These are phyloP conservation scores for Herminia tarsipennalis DNA, from an alignment of 2,888 invertebrate genomes.

Conservation along the genomic window DNA sequence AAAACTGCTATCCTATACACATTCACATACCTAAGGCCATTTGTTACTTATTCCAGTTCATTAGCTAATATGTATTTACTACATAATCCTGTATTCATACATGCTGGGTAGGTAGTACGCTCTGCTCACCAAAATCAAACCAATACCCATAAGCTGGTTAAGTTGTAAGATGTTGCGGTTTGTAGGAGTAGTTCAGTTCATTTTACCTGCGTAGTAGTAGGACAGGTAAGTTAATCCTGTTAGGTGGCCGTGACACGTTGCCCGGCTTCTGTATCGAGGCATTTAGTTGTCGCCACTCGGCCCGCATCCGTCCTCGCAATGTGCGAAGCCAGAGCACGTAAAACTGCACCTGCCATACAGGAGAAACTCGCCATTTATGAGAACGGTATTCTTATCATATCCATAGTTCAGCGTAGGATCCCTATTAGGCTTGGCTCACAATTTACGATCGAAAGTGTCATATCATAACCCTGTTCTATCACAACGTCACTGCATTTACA, in stretches of 20 bases:
- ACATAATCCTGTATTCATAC: constrained; percentile 32
- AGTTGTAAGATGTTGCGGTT: constrained; percentile 59
- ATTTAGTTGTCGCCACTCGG: constrained; percentile 65
- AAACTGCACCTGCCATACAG: constrained; percentile 77
- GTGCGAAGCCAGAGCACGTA: constrained; percentile 76
- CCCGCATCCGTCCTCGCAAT: constrained; percentile 73
- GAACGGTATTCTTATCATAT: constrained; percentile 75
- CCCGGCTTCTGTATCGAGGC: constrained; percentile 77
- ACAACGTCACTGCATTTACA: constrained; percentile 44
- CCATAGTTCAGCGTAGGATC: constrained; percentile 50
- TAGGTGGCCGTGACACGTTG: constrained; percentile 84
- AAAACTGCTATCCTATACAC: background rate
- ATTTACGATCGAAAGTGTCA: constrained; percentile 72
- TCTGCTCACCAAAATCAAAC: constrained; percentile 57
- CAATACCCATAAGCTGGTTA: constrained; percentile 70
- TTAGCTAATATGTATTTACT: constrained; percentile 1
- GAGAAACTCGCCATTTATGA: constrained; percentile 83
- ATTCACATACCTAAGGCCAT: no score
- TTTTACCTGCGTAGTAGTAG: constrained; percentile 80
- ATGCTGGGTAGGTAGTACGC: constrained; percentile 39
- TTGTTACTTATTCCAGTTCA: background rate
- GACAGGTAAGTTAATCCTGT: constrained; percentile 82
- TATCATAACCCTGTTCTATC: constrained; percentile 58
- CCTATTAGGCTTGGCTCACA: constrained; percentile 49
- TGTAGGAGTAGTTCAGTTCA: constrained; percentile 65